These are phyloP conservation scores for Paradoxurus hermaphroditus DNA, from an alignment of 2,113 vertebrate species.

Conservation along the genomic window DNA sequence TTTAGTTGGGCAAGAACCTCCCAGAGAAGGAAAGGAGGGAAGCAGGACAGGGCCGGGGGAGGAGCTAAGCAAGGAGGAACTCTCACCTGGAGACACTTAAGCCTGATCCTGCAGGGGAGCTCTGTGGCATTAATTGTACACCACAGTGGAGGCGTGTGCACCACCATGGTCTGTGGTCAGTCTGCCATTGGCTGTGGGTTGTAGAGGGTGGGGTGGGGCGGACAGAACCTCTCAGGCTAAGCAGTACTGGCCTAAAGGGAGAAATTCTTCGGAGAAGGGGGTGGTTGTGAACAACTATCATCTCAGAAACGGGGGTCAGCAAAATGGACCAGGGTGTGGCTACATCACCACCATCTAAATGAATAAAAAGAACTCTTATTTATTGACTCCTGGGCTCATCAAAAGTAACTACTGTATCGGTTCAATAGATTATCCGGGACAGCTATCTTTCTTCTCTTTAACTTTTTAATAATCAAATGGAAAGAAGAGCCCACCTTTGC, in stretches of 20 bases:
- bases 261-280: neutral
- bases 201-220: neutral
- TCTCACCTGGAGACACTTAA: neutral
- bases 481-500: neutral
- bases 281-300: neutral
- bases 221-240: neutral
- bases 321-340: neutral
- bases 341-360: neutral
- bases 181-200: no score
- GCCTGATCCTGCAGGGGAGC: accelerated
- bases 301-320: neutral
- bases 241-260: neutral
- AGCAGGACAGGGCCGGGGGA: neutral
- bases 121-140: neutral
- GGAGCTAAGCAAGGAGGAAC: neutral
- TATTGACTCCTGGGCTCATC: neutral
- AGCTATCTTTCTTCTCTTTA: neutral
- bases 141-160: neutral
- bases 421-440: neutral
- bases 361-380: neutral
- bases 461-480: neutral
- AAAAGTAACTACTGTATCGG: neutral
- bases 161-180: neutral
- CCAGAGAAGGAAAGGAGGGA: neutral
- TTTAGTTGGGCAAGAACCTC: neutral